A percentile compares a stretch with the other conserved stretches of the same genome.
Conservation (phyloP, 2,113 vertebrate genomes). For the Petroica traversi region DNA sequence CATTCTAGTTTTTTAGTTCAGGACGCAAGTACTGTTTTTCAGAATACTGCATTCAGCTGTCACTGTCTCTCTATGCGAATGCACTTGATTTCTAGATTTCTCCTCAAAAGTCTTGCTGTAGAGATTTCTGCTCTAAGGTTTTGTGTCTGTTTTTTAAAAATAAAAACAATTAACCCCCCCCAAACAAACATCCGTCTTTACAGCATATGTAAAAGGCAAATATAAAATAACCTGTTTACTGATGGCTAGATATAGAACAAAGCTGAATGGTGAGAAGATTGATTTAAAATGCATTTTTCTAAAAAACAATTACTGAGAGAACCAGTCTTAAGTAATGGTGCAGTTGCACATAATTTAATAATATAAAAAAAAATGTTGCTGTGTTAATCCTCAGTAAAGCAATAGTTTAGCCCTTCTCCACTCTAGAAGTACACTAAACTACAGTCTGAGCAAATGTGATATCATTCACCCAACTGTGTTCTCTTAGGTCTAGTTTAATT, state of each 20-base stretch:
- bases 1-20: not conserved
- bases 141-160: not conserved
- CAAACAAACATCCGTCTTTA: not conserved
- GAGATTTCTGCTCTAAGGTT: not conserved
- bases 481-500: constrained; percentile 7
- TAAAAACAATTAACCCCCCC: not conserved
- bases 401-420: not conserved
- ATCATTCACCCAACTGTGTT: not conserved
- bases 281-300: not conserved
- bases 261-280: not conserved
- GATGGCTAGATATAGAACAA: not conserved
- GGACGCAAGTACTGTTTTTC: not conserved
- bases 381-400: not conserved
- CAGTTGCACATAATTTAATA: not conserved
- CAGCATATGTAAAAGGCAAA: not conserved
- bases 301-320: not conserved
- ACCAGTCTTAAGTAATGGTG: not conserved
- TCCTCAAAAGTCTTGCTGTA: not conserved
- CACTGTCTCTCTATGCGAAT: not conserved
- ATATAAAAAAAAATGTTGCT: not conserved
- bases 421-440: not conserved
- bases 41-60: not conserved
- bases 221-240: not conserved
- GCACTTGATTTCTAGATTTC: not conserved
- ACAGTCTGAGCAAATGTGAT: not conserved